Evolutionary conservation across 2,888 invertebrate genomes (phyloP).

Genomic region (Lasioglossum zephyrum): DNA sequence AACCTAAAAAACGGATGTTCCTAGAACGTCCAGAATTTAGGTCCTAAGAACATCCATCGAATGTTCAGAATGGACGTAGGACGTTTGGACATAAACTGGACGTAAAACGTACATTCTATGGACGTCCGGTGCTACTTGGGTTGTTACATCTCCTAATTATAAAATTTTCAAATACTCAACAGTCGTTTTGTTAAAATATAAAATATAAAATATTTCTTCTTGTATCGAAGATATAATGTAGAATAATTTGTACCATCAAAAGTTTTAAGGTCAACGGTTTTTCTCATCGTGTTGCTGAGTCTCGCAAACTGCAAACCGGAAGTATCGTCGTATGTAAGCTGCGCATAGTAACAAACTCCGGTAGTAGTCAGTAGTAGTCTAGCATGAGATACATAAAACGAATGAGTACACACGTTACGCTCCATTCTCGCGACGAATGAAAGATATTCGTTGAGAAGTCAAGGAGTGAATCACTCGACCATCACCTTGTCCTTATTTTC

Average conservation of each 20-base stretch:
- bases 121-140: no score
- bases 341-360: background rate
- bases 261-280: background rate
- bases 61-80: no score
- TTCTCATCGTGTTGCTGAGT: background rate
- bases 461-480: background rate
- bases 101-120: no score
- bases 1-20: no score
- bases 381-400: background rate
- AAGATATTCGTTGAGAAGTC: background rate
- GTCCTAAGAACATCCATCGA: no score
- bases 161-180: background rate
- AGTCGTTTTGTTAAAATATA: no score
- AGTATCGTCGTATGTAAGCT: background rate
- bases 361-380: background rate
- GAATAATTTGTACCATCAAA: background rate
- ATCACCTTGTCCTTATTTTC: slow-evolving; percentile 1
- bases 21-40: no score
- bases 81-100: no score
- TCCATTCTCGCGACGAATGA: background rate
- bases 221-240: background rate
- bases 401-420: background rate
- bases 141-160: background rate
- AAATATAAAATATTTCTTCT: background rate
- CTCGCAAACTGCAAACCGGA: background rate